These are phyloP conservation scores for Actinopyga echinites DNA, from an alignment of 53 echinoderm and acorn worm species.

Conservation along the genomic window DNA sequence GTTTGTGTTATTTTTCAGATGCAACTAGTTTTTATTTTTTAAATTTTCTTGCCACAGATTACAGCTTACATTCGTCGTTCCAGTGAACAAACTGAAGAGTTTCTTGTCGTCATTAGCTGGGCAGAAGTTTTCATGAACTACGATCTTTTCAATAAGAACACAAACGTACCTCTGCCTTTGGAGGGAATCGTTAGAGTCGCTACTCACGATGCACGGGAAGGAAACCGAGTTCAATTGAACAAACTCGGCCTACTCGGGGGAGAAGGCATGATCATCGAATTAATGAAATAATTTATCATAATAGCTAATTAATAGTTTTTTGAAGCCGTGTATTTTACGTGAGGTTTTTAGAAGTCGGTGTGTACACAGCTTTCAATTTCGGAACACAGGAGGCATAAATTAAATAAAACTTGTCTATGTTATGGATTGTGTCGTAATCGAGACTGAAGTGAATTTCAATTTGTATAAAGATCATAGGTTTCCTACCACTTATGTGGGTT, in stretches of 20 bases:
- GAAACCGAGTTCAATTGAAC: slow-evolving; percentile 76
- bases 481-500: too few relatives aligned
- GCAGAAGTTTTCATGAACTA: slow-evolving; percentile 49
- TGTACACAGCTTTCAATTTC: too few relatives aligned
- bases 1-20: too few relatives aligned
- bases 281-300: slow-evolving; percentile 41
- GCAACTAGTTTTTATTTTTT: neutral
- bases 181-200: slow-evolving; percentile 68
- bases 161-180: slow-evolving; percentile 54
- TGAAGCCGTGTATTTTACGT: too few relatives aligned
- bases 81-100: slow-evolving; percentile 46
- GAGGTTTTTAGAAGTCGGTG: too few relatives aligned
- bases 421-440: too few relatives aligned
- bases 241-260: slow-evolving; percentile 68
- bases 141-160: slow-evolving; percentile 57
- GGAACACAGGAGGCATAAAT: too few relatives aligned
- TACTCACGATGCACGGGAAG: slow-evolving; percentile 40
- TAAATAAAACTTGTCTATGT: too few relatives aligned
- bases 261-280: slow-evolving; percentile 67
- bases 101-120: slow-evolving; percentile 80
- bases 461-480: too few relatives aligned
- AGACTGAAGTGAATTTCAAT: too few relatives aligned
- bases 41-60: slow-evolving; percentile 12
- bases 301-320: too few relatives aligned
- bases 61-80: slow-evolving; percentile 76